Evolutionary conservation across 2,113 vertebrate genomes (phyloP).

Genomic region (Falco punctatus): DNA sequence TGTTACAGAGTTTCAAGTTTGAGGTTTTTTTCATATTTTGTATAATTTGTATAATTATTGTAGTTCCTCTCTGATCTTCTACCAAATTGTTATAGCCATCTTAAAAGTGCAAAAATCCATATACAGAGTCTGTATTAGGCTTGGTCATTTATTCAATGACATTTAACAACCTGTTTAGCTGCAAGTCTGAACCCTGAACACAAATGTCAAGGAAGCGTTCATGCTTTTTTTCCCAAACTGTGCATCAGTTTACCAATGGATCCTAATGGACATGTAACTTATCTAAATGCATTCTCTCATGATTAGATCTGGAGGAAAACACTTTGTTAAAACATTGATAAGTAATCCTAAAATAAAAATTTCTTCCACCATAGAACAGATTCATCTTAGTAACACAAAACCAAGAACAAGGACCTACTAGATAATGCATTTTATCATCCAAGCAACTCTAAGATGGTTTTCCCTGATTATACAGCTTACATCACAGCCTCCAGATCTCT

Average conservation of each 20-base stretch:
- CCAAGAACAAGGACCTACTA: not conserved
- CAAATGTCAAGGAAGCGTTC: not conserved
- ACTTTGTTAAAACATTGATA: not conserved
- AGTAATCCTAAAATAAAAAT: not conserved
- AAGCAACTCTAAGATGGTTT: not conserved
- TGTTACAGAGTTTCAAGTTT: not conserved
- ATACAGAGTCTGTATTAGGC: not conserved
- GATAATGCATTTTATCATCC: not conserved
- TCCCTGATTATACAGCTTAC: not conserved
- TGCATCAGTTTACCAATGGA: not conserved
- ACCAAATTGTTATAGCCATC: not conserved
- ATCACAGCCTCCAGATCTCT: not conserved
- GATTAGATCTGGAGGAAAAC: not conserved
- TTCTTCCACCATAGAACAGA: not conserved
- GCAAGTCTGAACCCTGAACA: not conserved
- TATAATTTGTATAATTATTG: not conserved
- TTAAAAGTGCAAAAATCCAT: not conserved
- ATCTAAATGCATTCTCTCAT: not conserved
- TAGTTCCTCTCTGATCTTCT: not conserved
- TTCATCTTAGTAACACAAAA: not conserved
- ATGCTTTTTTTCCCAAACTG: not conserved
- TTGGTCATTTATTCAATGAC: not conserved
- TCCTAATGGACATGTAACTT: not conserved
- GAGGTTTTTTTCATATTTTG: not conserved
- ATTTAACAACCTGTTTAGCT: not conserved